These are phyloP conservation scores for Melanophora roralis DNA, from an alignment of 2,888 invertebrate genomes.

Conservation along the genomic window DNA sequence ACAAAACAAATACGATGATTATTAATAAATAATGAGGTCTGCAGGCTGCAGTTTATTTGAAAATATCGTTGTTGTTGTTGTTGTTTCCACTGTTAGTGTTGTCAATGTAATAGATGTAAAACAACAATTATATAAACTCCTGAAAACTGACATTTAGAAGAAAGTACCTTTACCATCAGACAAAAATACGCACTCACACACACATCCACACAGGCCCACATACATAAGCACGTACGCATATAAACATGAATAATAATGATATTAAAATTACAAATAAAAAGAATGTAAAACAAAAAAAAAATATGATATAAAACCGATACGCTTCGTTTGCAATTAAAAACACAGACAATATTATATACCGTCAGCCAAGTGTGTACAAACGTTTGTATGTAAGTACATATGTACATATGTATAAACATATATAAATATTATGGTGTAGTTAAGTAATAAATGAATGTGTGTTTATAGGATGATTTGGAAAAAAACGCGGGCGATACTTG, in stretches of 20 bases:
- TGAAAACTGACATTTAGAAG: conserved; percentile 36
- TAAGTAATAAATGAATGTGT: too few relatives aligned
- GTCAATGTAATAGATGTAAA: conserved; percentile 32
- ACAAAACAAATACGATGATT: conserved; percentile 72
- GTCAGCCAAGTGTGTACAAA: not conserved
- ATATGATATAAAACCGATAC: conserved; percentile 1
- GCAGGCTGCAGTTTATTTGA: not conserved
- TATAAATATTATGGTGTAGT: too few relatives aligned
- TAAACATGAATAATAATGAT: conserved; percentile 29
- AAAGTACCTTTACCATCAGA: not conserved
- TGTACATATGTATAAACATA: too few relatives aligned
- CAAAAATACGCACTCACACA: not conserved
- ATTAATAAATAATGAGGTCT: conserved; percentile 62
- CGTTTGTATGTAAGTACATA: not conserved
- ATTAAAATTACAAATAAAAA: conserved; percentile 9
- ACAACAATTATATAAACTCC: conserved; percentile 16
- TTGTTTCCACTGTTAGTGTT: too few relatives aligned
- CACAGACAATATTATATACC: not conserved
- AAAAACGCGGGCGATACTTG: conserved; percentile 41
- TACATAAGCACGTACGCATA: not conserved
- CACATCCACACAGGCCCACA: too few relatives aligned
- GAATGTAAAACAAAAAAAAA: not conserved
- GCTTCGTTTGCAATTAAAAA: conserved; percentile 33
- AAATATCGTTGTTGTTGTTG: not conserved
- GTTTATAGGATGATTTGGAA: not conserved